phyloP scores from a whole-genome alignment of 2,113 vertebrate species.

The Potamarius usumacintae region DNA sequence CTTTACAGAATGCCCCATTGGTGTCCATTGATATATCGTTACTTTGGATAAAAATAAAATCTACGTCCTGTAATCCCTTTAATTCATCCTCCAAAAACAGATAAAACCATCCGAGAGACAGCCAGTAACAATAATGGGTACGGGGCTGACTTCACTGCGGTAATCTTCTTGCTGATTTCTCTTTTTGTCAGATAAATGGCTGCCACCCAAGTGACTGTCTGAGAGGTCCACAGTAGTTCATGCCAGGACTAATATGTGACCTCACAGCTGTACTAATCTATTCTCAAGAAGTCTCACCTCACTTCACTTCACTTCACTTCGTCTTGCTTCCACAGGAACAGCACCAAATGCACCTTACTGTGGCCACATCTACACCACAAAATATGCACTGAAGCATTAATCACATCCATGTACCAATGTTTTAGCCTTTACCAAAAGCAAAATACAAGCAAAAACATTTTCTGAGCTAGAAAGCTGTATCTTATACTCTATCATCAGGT shows the following conservation, averaged over 20 bases:
- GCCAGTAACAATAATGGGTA: constrained; percentile 59
- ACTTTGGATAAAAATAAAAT: not conserved
- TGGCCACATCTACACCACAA: not conserved
- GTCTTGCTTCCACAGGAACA: constrained; percentile 39
- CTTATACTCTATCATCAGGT: not conserved
- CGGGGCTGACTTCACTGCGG: constrained; percentile 53
- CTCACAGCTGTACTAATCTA: constrained; percentile 38
- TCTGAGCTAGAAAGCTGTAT: not conserved
- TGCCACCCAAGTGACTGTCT: constrained; percentile 41
- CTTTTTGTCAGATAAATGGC: constrained; percentile 41
- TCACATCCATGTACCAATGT: no score
- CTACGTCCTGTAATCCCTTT: not conserved
- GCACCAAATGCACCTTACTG: constrained; percentile 41
- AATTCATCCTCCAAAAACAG: constrained; percentile 32
- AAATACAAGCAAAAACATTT: not conserved
- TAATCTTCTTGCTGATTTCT: constrained; percentile 45
- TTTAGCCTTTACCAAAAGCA: not conserved
- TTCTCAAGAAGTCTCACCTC: constrained; percentile 12
- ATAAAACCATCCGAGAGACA: constrained; percentile 50
- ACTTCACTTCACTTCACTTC: not conserved
- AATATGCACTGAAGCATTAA: not conserved
- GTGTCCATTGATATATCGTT: not conserved
- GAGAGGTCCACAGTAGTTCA: constrained; percentile 25
- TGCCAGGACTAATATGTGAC: constrained; percentile 50
- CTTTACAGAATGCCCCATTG: constrained; percentile 1